Conservation (phyloP, 1,140 invertebrate genomes). For the Forficula auricularia region DNA sequence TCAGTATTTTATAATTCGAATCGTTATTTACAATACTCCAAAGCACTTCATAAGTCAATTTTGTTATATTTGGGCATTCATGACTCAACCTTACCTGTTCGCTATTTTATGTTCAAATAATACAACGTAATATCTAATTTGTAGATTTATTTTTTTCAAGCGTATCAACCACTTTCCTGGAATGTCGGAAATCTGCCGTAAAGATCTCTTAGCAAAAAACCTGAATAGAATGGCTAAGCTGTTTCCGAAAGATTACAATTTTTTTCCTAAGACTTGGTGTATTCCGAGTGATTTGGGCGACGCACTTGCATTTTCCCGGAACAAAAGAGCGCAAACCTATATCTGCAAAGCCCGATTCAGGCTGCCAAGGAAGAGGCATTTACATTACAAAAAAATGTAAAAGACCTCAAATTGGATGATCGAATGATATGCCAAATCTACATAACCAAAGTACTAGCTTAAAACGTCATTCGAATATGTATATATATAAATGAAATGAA, state of each 20-base stretch:
- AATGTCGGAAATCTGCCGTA: constrained; percentile 77
- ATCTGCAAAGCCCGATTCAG: constrained; percentile 77
- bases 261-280: constrained; percentile 87
- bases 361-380: constrained; percentile 73
- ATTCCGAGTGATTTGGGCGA: constrained; percentile 66
- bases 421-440: constrained; percentile 72
- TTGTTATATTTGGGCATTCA: too few relatives aligned
- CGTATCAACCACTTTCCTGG: constrained; percentile 85
- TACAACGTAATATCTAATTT: too few relatives aligned
- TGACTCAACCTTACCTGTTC: too few relatives aligned
- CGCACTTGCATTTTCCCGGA: constrained; percentile 39
- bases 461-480: too few relatives aligned
- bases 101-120: too few relatives aligned
- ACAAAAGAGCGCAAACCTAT: constrained; percentile 56
- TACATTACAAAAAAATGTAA: constrained; percentile 61
- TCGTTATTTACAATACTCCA: too few relatives aligned
- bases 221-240: constrained; percentile 69
- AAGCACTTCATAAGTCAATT: too few relatives aligned
- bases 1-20: too few relatives aligned
- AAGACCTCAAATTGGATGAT: constrained; percentile 57
- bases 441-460: constrained; percentile 42
- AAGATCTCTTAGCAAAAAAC: constrained; percentile 68
- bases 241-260: constrained; percentile 75
- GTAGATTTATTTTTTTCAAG: constrained; percentile 27
- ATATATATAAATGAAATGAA: too few relatives aligned